phyloP scores from a whole-genome alignment of 2,888 invertebrate species.

The Cosmia pyralina region DNA sequence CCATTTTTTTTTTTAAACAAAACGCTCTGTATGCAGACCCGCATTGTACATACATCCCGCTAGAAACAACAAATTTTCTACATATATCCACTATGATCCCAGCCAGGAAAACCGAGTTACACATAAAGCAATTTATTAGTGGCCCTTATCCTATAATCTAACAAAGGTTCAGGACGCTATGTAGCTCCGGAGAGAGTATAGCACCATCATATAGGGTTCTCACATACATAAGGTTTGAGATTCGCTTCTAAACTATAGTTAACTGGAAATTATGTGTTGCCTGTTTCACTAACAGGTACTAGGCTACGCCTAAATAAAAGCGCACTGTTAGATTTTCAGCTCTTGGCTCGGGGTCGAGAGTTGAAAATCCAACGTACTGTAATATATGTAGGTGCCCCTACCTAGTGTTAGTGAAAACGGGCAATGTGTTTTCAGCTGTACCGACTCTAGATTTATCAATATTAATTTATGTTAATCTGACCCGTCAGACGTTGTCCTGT shows the following conservation, averaged over 20 bases:
- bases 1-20: neutral
- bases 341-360: neutral
- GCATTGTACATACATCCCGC: neutral
- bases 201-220: neutral
- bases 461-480: no score
- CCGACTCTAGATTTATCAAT: no score
- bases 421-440: no score
- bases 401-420: no score
- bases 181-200: neutral
- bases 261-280: neutral
- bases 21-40: neutral
- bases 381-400: no score
- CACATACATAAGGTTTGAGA: neutral
- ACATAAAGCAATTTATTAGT: constrained; percentile 47
- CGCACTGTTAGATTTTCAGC: neutral
- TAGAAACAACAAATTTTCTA: constrained; percentile 12
- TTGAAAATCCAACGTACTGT: no score
- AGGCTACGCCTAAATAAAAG: neutral
- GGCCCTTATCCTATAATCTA: constrained; percentile 29
- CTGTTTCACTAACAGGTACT: neutral
- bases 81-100: constrained; percentile 18
- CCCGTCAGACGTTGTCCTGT: no score
- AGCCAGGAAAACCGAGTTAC: constrained; percentile 23
- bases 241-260: neutral
- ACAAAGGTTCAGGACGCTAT: constrained; percentile 18